Conservation (phyloP, 2,888 invertebrate species). For the Latrodectus elegans region DNA sequence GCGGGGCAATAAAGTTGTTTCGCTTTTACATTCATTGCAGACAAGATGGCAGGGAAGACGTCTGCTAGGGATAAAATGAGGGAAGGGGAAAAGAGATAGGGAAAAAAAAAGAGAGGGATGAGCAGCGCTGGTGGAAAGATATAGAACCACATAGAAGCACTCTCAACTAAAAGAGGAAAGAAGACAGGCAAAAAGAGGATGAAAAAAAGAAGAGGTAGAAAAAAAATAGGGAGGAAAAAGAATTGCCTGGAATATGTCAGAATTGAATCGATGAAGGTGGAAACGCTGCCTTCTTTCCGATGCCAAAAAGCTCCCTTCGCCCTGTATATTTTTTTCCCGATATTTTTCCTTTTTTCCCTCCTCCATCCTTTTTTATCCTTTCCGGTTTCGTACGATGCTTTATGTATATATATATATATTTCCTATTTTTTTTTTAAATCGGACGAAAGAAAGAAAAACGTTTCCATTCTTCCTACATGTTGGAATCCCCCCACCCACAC, state of each 20-base stretch:
- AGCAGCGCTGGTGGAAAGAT: conserved; percentile 23
- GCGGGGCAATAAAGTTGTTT: conserved; percentile 62
- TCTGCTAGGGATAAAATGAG: conserved; percentile 25
- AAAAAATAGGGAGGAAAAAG: conserved; percentile 17
- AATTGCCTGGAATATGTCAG: conserved; percentile 67
- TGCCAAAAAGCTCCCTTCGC: conserved; percentile 62
- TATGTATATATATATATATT: neutral
- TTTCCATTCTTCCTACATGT: conserved; percentile 37
- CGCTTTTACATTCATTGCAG: conserved; percentile 60
- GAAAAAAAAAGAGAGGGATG: conserved; percentile 41
- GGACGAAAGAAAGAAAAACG: conserved; percentile 52
- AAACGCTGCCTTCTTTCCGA: conserved; percentile 47
- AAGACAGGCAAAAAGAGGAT: conserved; percentile 35
- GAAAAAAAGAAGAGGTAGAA: conserved; percentile 16
- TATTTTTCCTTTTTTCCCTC: conserved; percentile 13
- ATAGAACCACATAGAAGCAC: conserved; percentile 59
- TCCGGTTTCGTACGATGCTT: conserved; percentile 1
- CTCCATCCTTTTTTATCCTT: conserved; percentile 28
- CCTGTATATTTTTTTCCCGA: conserved; percentile 14
- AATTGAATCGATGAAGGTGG: conserved; percentile 68
- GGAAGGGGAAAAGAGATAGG: conserved; percentile 23
- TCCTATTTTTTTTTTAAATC: conserved; percentile 57
- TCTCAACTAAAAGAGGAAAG: conserved; percentile 40
- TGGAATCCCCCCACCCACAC: conserved; percentile 45
- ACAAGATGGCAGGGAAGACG: conserved; percentile 65